These are phyloP conservation scores for Platycheirus albimanus DNA, from an alignment of 2,888 invertebrate species.

Conservation along the genomic window DNA sequence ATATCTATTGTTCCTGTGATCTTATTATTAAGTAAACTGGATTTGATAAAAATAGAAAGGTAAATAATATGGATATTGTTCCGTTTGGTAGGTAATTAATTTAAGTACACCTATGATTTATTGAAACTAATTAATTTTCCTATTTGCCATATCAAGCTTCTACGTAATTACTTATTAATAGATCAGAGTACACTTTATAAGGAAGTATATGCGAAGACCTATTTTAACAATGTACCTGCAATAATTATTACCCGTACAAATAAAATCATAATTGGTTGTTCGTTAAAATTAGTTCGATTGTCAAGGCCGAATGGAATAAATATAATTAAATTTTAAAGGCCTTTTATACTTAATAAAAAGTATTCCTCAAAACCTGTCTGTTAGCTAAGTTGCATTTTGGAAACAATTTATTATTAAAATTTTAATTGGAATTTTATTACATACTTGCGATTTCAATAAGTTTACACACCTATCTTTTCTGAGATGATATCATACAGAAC, in stretches of 20 bases:
- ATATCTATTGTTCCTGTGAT: too few species aligned
- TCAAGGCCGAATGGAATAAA: too few species aligned
- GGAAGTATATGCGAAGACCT: not conserved
- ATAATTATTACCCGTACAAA: not conserved
- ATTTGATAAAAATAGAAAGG: too few species aligned
- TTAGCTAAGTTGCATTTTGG: not conserved
- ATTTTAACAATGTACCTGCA: not conserved
- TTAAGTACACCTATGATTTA: not conserved
- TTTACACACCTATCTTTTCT: too few species aligned
- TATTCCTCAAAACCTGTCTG: too few species aligned
- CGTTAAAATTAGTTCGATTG: slow-evolving; percentile 1
- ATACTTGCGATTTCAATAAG: too few species aligned
- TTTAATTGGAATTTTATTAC: too few species aligned
- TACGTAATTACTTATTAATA: slow-evolving; percentile 15
- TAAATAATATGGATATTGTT: too few species aligned
- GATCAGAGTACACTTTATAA: slow-evolving; percentile 43
- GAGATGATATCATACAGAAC: slow-evolving; percentile 46
- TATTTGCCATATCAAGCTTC: not conserved
- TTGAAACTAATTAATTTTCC: not conserved
- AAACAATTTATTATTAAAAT: not conserved
- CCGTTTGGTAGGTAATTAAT: too few species aligned
- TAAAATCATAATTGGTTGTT: slow-evolving; percentile 7
- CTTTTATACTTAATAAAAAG: too few species aligned
- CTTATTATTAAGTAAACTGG: too few species aligned
- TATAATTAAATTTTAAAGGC: too few species aligned